These are phyloP conservation scores for Drosophila melanica DNA, from an alignment of 1,140 invertebrate species.

Conservation along the genomic window DNA sequence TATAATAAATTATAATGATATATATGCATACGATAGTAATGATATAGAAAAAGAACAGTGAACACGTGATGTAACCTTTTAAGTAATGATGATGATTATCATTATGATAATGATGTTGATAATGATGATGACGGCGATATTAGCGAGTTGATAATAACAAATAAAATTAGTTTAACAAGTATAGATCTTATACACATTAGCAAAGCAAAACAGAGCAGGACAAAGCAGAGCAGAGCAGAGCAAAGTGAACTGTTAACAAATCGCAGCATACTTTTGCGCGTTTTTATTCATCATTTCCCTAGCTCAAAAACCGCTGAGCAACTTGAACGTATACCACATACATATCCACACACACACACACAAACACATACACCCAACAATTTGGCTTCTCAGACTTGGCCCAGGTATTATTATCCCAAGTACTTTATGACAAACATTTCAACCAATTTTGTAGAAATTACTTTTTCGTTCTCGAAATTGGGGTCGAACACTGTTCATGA, in stretches of 20 bases:
- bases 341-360: conserved; percentile 44
- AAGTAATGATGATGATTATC: conserved; percentile 59
- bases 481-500: neutral
- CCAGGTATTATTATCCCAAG: too few relatives aligned
- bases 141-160: conserved; percentile 68
- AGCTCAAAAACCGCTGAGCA: conserved; percentile 43
- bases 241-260: conserved; percentile 63
- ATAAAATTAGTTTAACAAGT: conserved; percentile 63
- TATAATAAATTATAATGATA: conserved; percentile 63
- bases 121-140: conserved; percentile 41
- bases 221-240: conserved; percentile 43
- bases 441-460: conserved; percentile 15
- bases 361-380: conserved; percentile 20
- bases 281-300: conserved; percentile 6
- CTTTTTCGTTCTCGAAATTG: neutral
- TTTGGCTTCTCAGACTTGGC: too few relatives aligned
- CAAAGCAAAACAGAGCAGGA: conserved; percentile 36
- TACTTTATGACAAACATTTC: neutral
- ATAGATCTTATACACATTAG: conserved; percentile 27
- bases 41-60: conserved; percentile 76
- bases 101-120: conserved; percentile 23
- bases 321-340: conserved; percentile 46
- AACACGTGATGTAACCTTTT: conserved; percentile 82
- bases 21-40: conserved; percentile 63
- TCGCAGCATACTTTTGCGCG: conserved; percentile 65